Conservation (phyloP, 2,797 vertebrate species). For the Melanotaenia parkinsoni region DNA sequence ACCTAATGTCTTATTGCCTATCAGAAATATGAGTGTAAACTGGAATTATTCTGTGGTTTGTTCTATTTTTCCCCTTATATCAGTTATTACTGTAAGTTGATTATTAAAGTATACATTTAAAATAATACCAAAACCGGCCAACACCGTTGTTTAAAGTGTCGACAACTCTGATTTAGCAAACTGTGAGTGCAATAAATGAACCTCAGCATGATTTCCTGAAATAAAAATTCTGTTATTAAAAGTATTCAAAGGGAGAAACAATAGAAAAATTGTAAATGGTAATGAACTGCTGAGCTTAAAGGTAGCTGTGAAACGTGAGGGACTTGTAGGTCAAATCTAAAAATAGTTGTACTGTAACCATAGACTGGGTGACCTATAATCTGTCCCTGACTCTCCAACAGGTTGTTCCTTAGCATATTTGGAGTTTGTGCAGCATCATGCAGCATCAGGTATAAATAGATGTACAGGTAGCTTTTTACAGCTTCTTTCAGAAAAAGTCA, state of each 20-base stretch:
- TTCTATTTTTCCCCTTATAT: neutral
- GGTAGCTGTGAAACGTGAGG: conserved; percentile 24
- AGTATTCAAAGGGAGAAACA: too few relatives aligned
- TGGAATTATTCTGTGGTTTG: neutral
- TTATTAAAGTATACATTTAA: too few relatives aligned
- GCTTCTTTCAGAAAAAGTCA: neutral
- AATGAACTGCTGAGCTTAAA: conserved; percentile 32
- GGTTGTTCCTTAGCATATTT: conserved; percentile 9
- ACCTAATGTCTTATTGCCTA: conserved; percentile 18
- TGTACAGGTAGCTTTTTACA: neutral
- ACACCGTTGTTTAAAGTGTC: too few relatives aligned
- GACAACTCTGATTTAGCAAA: too few relatives aligned
- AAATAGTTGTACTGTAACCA: conserved; percentile 65
- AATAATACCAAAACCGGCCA: too few relatives aligned
- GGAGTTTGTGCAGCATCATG: neutral
- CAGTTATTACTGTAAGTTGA: too few relatives aligned
- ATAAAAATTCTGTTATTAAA: too few relatives aligned
- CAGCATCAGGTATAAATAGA: neutral
- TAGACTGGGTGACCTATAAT: conserved; percentile 55
- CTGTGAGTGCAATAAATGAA: too few relatives aligned
- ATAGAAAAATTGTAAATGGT: conserved; percentile 2
- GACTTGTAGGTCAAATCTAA: conserved; percentile 60
- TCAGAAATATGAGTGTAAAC: neutral
- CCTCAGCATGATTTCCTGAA: too few relatives aligned
- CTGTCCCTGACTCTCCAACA: conserved; percentile 10